Evolutionary conservation across 2,797 vertebrate genomes (phyloP).

Genomic region (Oreochromis mossambicus): DNA sequence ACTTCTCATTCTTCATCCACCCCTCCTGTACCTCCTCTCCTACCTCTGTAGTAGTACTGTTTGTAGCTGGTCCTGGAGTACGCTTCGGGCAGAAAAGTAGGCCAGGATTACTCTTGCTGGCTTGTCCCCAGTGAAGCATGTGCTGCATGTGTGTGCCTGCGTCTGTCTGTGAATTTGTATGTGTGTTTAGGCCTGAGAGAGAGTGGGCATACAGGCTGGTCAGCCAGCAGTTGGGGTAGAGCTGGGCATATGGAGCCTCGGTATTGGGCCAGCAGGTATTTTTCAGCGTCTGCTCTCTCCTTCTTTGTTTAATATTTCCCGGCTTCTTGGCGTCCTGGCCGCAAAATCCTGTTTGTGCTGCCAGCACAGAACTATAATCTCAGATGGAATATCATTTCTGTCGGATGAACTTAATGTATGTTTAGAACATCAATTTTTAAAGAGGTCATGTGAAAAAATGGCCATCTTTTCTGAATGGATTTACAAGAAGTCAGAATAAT

Average conservation of each 20-base stretch:
- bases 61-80: slow-evolving; percentile 51
- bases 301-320: slow-evolving; percentile 73
- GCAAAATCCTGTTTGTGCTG: slow-evolving; percentile 51
- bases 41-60: slow-evolving; percentile 24
- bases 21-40: slow-evolving; percentile 16
- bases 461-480: background rate
- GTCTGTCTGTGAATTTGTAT: slow-evolving; percentile 1
- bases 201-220: slow-evolving; percentile 66
- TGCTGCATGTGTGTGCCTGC: slow-evolving; percentile 48
- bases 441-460: background rate
- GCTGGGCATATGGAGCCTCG: slow-evolving; percentile 76
- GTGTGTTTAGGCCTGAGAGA: slow-evolving; percentile 46
- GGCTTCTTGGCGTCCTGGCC: slow-evolving; percentile 48
- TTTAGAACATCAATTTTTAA: slow-evolving; percentile 1
- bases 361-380: slow-evolving; percentile 41
- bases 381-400: slow-evolving; percentile 37
- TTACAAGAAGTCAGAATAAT: background rate
- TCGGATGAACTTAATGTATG: slow-evolving; percentile 28
- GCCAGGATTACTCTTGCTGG: slow-evolving; percentile 80
- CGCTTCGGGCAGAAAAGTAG: slow-evolving; percentile 76
- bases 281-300: slow-evolving; percentile 72
- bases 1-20: slow-evolving; percentile 21
- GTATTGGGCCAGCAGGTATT: slow-evolving; percentile 79
- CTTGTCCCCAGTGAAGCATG: slow-evolving; percentile 81
- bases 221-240: slow-evolving; percentile 63